phyloP scores from a whole-genome alignment of 2,888 invertebrate genomes.

The Drosophila anomalata region DNA sequence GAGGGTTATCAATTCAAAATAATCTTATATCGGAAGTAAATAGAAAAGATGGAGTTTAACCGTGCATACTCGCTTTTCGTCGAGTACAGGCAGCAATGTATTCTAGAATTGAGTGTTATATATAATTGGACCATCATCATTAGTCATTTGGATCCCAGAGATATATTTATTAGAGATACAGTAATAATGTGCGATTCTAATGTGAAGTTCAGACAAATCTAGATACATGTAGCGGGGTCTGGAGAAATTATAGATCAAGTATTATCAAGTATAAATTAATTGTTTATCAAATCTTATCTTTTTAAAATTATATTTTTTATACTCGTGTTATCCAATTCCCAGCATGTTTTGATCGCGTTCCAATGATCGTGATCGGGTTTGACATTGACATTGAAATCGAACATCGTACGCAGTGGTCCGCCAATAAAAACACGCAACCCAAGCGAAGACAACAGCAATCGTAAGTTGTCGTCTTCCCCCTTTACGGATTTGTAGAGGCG shows the following conservation, averaged over 20 bases:
- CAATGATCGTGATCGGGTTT: slow-evolving; percentile 69
- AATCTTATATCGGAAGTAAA: background rate
- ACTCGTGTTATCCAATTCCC: slow-evolving; percentile 28
- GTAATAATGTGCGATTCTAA: no score
- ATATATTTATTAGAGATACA: no score
- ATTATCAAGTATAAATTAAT: no score
- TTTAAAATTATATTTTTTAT: background rate
- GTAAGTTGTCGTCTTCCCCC: slow-evolving; percentile 1
- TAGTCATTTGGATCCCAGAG: no score
- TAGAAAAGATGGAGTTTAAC: background rate
- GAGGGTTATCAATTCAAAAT: background rate
- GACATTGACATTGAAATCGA: slow-evolving; percentile 73
- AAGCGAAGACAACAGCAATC: background rate
- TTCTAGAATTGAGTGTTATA: background rate
- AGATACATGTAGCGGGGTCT: no score
- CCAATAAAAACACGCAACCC: slow-evolving; percentile 35
- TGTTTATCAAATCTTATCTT: background rate
- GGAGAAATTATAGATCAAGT: no score
- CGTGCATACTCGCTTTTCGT: background rate
- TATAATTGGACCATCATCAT: no score
- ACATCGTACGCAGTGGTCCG: slow-evolving; percentile 37
- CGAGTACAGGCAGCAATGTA: background rate
- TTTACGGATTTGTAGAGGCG: slow-evolving; percentile 19
- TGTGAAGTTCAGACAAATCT: no score
- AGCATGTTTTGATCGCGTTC: slow-evolving; percentile 49